These are phyloP conservation scores for Oscheius sp. DNA, from an alignment of 1,140 invertebrate genomes.

Conservation along the genomic window DNA sequence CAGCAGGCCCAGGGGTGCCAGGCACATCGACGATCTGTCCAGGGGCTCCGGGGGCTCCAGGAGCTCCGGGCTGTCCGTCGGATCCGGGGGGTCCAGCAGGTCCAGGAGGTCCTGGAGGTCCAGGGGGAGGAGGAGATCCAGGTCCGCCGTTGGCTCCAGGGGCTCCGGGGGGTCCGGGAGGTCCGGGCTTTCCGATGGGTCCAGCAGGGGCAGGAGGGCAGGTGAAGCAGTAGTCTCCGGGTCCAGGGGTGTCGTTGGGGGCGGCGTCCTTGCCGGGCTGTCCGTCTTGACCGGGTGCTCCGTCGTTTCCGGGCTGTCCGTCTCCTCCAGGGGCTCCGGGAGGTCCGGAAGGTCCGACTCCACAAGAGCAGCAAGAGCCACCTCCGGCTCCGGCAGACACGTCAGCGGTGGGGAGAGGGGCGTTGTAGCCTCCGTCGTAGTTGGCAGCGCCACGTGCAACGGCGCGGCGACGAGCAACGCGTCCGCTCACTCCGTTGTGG, in stretches of 20 bases:
- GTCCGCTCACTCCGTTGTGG: neutral
- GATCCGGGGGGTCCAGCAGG: constrained; percentile 23
- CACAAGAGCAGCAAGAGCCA: constrained; percentile 39
- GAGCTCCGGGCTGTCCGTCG: constrained; percentile 27
- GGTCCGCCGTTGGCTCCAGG: constrained; percentile 23
- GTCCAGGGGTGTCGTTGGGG: neutral
- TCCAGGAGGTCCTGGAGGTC: constrained; percentile 27
- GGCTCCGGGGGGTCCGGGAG: constrained; percentile 15
- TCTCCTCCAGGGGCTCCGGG: constrained; percentile 32
- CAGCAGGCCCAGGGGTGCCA: constrained; percentile 21
- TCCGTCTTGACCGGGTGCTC: constrained; percentile 15
- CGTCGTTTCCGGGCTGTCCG: constrained; percentile 35
- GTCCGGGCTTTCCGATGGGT: constrained; percentile 29
- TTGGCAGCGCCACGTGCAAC: neutral
- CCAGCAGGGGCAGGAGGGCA: constrained; percentile 38
- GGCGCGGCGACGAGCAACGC: neutral
- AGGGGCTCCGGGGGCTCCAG: constrained; percentile 20
- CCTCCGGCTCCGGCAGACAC: neutral
- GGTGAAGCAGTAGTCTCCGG: constrained; percentile 26
- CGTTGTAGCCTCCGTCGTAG: neutral
- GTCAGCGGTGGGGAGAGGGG: too few species aligned
- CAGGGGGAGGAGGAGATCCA: constrained; percentile 21
- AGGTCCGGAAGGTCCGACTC: constrained; percentile 30
- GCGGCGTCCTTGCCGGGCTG: constrained; percentile 27
- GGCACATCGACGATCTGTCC: constrained; percentile 31